phyloP scores from a whole-genome alignment of 1,140 invertebrate species.

The Trichonephila inaurata region DNA sequence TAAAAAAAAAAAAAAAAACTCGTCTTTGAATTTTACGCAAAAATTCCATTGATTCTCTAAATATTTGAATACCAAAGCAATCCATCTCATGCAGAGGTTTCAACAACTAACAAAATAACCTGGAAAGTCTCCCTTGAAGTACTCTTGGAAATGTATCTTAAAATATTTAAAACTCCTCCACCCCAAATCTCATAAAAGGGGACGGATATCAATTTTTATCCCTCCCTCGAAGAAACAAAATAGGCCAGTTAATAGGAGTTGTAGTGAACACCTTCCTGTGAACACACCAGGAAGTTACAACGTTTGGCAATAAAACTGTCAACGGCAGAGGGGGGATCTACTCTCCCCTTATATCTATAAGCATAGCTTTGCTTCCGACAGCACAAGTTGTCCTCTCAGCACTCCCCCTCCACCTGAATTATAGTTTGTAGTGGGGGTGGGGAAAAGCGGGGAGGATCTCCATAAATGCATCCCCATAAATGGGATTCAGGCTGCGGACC shows the following conservation, averaged over 20 bases:
- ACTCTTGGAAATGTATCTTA: background rate
- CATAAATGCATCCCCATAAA: constrained; percentile 57
- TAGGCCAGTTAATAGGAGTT: background rate
- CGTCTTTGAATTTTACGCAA: no score
- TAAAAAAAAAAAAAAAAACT: no score
- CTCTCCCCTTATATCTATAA: background rate
- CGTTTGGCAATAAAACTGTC: constrained; percentile 52
- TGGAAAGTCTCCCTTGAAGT: no score
- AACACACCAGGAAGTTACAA: constrained; percentile 1
- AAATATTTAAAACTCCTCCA: background rate
- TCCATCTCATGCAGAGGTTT: no score
- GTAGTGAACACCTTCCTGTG: background rate
- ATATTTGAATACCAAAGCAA: no score
- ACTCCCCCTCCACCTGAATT: background rate
- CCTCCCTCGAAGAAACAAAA: constrained; percentile 11
- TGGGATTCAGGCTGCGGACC: constrained; percentile 18
- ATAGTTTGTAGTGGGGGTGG: background rate
- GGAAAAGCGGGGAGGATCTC: background rate
- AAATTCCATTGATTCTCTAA: no score
- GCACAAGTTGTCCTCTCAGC: constrained; percentile 44
- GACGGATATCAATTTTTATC: background rate
- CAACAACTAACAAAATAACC: no score
- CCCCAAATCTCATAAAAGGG: background rate
- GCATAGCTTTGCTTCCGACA: constrained; percentile 20
- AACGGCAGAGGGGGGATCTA: background rate